Percentiles rank a stretch among this genome's conserved stretches.
These are phyloP conservation scores for Chrysocyon brachyurus DNA, from an alignment of 2,797 vertebrate genomes.

Conservation along the genomic window DNA sequence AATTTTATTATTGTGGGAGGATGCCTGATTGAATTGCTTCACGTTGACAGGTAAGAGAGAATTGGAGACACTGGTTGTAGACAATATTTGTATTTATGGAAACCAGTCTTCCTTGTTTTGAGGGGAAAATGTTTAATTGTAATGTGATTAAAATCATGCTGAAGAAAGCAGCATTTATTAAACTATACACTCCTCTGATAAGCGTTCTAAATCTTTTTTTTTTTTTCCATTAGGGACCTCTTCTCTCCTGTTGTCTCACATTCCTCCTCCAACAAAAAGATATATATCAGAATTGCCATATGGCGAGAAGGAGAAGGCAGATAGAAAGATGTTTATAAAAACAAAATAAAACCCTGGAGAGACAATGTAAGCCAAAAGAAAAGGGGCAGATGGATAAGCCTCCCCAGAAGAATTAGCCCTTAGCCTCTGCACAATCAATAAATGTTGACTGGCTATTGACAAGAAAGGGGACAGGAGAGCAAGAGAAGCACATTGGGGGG, in stretches of 20 bases:
- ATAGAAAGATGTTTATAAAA: slow-evolving; percentile 79
- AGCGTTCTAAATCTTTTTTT: slow-evolving; percentile 31
- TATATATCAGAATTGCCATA: slow-evolving; percentile 73
- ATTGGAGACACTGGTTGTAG: neutral
- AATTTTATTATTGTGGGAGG: neutral
- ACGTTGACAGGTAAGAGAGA: neutral
- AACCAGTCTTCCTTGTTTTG: neutral
- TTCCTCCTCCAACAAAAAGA: slow-evolving; percentile 56
- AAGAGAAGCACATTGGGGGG: slow-evolving; percentile 22
- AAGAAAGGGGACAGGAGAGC: slow-evolving; percentile 72
- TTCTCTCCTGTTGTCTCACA: slow-evolving; percentile 71
- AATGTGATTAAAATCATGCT: slow-evolving; percentile 26
- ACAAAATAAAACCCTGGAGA: slow-evolving; percentile 79
- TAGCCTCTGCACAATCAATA: slow-evolving; percentile 78
- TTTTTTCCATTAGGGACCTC: slow-evolving; percentile 42
- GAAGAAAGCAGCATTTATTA: slow-evolving; percentile 57
- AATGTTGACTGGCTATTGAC: slow-evolving; percentile 81
- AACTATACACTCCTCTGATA: neutral
- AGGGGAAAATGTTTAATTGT: neutral
- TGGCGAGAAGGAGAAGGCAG: slow-evolving; percentile 71
- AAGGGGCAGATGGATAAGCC: slow-evolving; percentile 74
- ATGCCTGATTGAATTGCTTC: neutral
- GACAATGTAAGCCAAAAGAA: slow-evolving; percentile 69
- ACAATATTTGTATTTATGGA: neutral
- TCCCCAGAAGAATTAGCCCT: slow-evolving; percentile 61